phyloP scores from a whole-genome alignment of 2,113 vertebrate genomes.

The Leptosomus discolor region DNA sequence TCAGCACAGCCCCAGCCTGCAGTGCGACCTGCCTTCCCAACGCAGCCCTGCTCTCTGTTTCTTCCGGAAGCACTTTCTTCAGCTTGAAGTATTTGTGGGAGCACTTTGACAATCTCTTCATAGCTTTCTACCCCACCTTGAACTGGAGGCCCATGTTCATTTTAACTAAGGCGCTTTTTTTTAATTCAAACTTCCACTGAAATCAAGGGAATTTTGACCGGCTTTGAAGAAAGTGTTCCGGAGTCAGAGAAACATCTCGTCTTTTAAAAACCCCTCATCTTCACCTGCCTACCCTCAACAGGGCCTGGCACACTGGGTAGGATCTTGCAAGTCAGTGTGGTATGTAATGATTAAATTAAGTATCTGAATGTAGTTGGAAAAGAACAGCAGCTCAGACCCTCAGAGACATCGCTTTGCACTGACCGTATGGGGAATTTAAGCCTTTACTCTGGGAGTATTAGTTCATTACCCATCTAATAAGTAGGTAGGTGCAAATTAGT shows the following conservation, averaged over 20 bases:
- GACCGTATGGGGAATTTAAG: not conserved
- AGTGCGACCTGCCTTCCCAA: not conserved
- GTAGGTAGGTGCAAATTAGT: not conserved
- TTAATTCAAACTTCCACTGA: not conserved
- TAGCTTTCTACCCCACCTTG: not conserved
- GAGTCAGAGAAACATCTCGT: not conserved
- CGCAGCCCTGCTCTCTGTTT: fast-evolving
- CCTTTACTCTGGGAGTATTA: not conserved
- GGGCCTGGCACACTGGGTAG: not conserved
- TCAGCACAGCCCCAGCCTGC: not conserved
- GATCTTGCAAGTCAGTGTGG: not conserved
- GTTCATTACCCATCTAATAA: not conserved
- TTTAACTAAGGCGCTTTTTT: not conserved
- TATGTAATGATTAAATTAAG: not conserved
- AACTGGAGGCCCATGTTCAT: not conserved
- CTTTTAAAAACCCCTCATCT: not conserved
- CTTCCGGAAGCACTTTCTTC: fast-evolving
- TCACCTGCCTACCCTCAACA: not conserved
- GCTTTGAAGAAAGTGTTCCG: not conserved
- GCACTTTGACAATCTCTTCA: not conserved
- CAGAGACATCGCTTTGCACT: not conserved
- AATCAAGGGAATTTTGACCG: not conserved
- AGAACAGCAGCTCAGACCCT: not conserved
- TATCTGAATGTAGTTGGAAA: not conserved
- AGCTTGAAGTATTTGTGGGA: not conserved